Evolutionary conservation across 2,113 vertebrate species (phyloP).

Genomic region (Picathartes gymnocephalus): DNA sequence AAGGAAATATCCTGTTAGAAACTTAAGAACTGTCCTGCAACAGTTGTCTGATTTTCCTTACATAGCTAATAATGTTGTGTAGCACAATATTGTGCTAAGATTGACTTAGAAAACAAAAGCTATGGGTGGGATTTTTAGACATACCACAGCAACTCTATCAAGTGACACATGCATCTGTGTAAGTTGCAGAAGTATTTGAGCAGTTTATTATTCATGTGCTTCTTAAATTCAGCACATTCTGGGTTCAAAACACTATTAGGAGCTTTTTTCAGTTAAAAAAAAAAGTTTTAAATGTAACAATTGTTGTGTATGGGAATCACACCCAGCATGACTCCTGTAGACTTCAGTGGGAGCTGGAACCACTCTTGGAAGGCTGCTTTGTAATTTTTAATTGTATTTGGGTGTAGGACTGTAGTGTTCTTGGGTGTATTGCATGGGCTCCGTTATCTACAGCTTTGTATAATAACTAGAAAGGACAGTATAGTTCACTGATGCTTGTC

Average conservation of each 20-base stretch:
- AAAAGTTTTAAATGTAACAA: conserved; percentile 47
- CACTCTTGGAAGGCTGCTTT: conserved; percentile 73
- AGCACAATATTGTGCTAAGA: conserved; percentile 62
- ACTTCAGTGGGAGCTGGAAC: conserved; percentile 73
- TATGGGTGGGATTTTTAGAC: background rate
- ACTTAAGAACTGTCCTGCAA: conserved; percentile 55
- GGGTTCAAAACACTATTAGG: conserved; percentile 65
- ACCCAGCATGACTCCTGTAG: conserved; percentile 71
- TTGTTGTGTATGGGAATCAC: conserved; percentile 70
- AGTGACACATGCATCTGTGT: conserved; percentile 63
- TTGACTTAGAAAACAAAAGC: conserved; percentile 64
- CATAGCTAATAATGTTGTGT: conserved; percentile 56
- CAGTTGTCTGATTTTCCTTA: conserved; percentile 61
- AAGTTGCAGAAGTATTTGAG: conserved; percentile 68
- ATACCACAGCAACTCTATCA: conserved; percentile 50
- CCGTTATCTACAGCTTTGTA: conserved; percentile 81
- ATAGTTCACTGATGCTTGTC: conserved; percentile 81
- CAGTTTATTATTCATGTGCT: conserved; percentile 66
- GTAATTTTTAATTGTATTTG: conserved; percentile 73
- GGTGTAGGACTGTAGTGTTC: conserved; percentile 80
- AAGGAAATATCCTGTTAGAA: conserved; percentile 42
- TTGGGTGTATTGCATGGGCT: conserved; percentile 88
- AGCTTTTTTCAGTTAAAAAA: conserved; percentile 15
- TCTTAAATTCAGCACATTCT: conserved; percentile 68
- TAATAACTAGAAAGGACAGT: conserved; percentile 81